Evolutionary conservation across 2,797 vertebrate species (phyloP).

Genomic region (Microchirus variegatus): DNA sequence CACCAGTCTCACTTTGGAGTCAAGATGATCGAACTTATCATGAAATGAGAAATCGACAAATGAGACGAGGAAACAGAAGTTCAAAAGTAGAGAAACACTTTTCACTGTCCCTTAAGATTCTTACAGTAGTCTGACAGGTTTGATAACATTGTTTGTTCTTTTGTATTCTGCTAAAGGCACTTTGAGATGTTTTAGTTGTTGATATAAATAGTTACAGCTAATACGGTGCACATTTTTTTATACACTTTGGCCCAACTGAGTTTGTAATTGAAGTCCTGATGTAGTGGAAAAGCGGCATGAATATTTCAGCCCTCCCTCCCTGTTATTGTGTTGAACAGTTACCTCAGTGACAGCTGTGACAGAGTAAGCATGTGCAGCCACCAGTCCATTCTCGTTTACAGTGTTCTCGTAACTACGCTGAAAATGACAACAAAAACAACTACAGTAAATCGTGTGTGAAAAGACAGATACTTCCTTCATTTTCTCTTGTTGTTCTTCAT

Average conservation of each 20-base stretch:
- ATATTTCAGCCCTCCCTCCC: no score
- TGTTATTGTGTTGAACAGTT: neutral
- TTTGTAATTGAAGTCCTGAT: no score
- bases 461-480: neutral
- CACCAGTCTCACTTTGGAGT: constrained; percentile 48
- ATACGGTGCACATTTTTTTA: no score
- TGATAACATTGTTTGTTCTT: no score
- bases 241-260: no score
- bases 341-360: constrained; percentile 59
- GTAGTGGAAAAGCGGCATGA: no score
- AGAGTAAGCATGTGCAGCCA: constrained; percentile 53
- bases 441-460: neutral
- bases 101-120: no score
- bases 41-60: neutral
- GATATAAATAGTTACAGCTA: no score
- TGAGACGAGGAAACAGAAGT: neutral
- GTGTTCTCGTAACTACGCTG: constrained; percentile 30
- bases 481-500: neutral
- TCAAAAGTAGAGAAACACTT: neutral
- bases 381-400: constrained; percentile 30
- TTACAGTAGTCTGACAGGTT: no score
- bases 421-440: constrained; percentile 6
- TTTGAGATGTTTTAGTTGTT: no score
- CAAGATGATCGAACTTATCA: constrained; percentile 20
- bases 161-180: no score